These are phyloP conservation scores for Mionectes macconnelli DNA, from an alignment of 2,113 vertebrate species.

Conservation along the genomic window DNA sequence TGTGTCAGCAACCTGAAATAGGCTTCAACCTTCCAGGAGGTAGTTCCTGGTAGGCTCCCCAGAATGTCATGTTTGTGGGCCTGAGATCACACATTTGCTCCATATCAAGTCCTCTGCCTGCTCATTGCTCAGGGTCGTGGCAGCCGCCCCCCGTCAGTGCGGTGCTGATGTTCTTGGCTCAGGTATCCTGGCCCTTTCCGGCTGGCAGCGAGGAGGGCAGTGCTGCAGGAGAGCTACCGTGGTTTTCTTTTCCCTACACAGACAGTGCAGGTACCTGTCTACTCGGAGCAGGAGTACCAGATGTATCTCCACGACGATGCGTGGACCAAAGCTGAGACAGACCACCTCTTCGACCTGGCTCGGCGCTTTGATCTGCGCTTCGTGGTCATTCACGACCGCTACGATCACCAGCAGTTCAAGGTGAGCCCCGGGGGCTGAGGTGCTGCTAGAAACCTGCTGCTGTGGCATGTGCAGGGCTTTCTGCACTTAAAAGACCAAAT, in stretches of 20 bases:
- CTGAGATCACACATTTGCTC: not conserved
- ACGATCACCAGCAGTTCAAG: conserved; percentile 97
- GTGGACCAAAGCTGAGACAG: conserved; percentile 97
- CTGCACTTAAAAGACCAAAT: not conserved
- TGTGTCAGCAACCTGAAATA: not conserved
- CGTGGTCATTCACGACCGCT: conserved; percentile 94
- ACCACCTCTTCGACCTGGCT: conserved; percentile 96
- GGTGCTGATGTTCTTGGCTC: not conserved
- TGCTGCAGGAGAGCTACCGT: not conserved
- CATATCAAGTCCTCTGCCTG: not conserved
- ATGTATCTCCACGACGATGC: conserved; percentile 95
- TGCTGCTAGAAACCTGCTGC: not conserved
- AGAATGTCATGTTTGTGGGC: not conserved
- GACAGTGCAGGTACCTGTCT: conserved; percentile 94
- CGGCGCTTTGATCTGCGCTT: conserved; percentile 96
- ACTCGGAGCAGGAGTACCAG: conserved; percentile 98
- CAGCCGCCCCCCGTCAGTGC: not conserved
- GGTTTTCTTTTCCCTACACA: conserved; percentile 28
- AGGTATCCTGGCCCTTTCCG: not conserved
- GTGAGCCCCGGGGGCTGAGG: conserved; percentile 70
- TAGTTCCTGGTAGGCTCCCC: not conserved
- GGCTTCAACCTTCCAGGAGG: not conserved
- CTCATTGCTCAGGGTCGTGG: not conserved
- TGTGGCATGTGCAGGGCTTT: not conserved
- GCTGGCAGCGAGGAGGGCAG: not conserved